phyloP scores from a whole-genome alignment of 2,797 vertebrate species.

The Hydrolagus colliei region DNA sequence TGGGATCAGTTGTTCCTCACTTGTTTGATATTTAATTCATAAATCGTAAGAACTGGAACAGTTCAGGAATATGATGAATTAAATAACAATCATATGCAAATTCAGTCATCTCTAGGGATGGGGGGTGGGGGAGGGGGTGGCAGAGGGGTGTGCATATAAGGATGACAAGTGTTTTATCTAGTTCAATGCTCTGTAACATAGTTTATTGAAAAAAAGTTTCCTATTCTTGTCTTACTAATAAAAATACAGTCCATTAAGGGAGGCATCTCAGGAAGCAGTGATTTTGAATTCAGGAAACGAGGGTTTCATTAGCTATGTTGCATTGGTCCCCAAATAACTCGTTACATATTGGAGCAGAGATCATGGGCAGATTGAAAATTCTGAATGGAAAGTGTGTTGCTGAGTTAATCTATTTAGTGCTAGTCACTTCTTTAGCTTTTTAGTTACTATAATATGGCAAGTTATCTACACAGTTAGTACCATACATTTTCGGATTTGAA shows the following conservation, averaged over 20 bases:
- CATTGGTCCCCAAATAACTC: background rate
- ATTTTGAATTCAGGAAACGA: background rate
- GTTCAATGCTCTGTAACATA: background rate
- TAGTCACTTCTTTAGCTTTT: too few relatives aligned
- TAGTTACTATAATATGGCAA: too few relatives aligned
- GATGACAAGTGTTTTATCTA: background rate
- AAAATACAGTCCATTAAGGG: background rate
- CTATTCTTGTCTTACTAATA: background rate
- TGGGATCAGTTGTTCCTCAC: background rate
- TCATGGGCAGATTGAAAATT: constrained; percentile 4
- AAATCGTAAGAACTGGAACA: background rate
- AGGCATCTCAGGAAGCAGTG: background rate
- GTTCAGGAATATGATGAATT: background rate
- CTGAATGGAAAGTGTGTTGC: background rate
- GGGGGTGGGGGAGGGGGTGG: background rate
- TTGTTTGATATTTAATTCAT: constrained; percentile 12
- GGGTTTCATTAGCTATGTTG: background rate
- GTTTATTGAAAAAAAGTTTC: background rate
- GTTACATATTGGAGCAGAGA: background rate
- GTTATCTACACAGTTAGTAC: too few relatives aligned
- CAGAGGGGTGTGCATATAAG: background rate
- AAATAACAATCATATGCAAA: background rate
- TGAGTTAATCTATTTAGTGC: too few relatives aligned
- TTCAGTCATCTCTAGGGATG: background rate
- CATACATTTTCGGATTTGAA: too few relatives aligned